Evolutionary conservation across 1,140 invertebrate species (phyloP).

Genomic region (Tetragnatha versicolor): DNA sequence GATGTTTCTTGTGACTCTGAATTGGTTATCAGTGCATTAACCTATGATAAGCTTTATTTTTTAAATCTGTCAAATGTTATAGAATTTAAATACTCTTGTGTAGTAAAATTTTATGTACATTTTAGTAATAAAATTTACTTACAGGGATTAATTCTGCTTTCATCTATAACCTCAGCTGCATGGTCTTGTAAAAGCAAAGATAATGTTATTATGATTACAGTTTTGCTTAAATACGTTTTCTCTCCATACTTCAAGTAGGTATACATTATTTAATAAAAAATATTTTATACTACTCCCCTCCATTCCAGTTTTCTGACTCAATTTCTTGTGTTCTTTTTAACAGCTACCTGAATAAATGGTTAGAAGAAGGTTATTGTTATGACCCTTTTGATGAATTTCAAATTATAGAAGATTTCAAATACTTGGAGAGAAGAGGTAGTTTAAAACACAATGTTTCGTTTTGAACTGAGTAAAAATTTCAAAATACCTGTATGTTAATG

Average conservation of each 20-base stretch:
- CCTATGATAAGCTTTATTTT: too few relatives aligned
- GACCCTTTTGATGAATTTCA: constrained; percentile 46
- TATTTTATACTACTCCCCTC: background rate
- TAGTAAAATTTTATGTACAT: too few relatives aligned
- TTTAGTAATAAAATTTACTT: too few relatives aligned
- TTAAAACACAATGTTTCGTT: background rate
- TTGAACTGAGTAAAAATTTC: background rate
- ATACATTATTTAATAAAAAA: background rate
- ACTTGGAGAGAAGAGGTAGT: constrained; percentile 34
- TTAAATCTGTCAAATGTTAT: background rate
- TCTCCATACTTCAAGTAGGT: constrained; percentile 24
- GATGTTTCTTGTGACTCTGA: too few relatives aligned
- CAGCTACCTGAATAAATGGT: constrained; percentile 39
- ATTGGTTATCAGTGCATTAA: too few relatives aligned
- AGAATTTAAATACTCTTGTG: too few relatives aligned
- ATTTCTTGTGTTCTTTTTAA: background rate
- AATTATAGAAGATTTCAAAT: constrained; percentile 39
- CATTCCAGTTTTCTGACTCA: too few relatives aligned
- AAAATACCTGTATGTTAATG: background rate
- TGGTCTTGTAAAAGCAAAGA: constrained; percentile 10
- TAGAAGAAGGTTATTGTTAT: constrained; percentile 30
- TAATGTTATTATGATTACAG: constrained; percentile 22
- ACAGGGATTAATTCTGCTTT: constrained; percentile 16
- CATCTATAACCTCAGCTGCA: background rate
- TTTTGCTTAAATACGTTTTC: constrained; percentile 13